Evolutionary conservation across 2,113 vertebrate species (phyloP).

Genomic region (Triplophysa dalaica): DNA sequence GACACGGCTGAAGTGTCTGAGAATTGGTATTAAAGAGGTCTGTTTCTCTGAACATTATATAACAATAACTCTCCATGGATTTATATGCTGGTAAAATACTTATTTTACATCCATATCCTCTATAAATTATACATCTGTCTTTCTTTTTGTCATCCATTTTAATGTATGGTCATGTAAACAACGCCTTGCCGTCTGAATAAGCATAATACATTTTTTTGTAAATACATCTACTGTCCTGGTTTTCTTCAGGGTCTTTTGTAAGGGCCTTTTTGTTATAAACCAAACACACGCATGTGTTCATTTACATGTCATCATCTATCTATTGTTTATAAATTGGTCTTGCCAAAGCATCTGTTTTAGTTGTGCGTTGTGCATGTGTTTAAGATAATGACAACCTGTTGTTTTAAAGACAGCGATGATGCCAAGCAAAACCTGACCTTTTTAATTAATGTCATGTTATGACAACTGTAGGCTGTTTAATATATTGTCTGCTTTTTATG

Average conservation of each 20-base stretch:
- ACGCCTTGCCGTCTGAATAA: slow-evolving; percentile 35
- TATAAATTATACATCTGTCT: slow-evolving; percentile 35
- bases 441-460: not conserved
- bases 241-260: slow-evolving; percentile 26
- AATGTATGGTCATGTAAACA: slow-evolving; percentile 21
- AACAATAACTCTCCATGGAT: slow-evolving; percentile 55
- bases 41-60: slow-evolving; percentile 39
- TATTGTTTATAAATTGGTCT: slow-evolving; percentile 2
- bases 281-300: slow-evolving; percentile 1
- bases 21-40: slow-evolving; percentile 50
- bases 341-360: slow-evolving; percentile 13
- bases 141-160: slow-evolving; percentile 18
- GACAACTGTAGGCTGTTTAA: not conserved
- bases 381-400: not conserved
- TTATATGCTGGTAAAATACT: slow-evolving; percentile 66
- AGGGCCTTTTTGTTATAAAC: not conserved
- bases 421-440: not conserved
- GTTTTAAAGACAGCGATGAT: not conserved
- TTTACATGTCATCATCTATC: slow-evolving; percentile 10
- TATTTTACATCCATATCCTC: slow-evolving; percentile 59
- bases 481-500: not conserved
- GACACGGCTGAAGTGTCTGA: slow-evolving; percentile 48
- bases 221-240: slow-evolving; percentile 31
- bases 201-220: slow-evolving; percentile 36
- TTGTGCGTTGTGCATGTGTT: slow-evolving; percentile 1